Conservation (phyloP, 2,888 invertebrate species). For the Lycophotia porphyrea region DNA sequence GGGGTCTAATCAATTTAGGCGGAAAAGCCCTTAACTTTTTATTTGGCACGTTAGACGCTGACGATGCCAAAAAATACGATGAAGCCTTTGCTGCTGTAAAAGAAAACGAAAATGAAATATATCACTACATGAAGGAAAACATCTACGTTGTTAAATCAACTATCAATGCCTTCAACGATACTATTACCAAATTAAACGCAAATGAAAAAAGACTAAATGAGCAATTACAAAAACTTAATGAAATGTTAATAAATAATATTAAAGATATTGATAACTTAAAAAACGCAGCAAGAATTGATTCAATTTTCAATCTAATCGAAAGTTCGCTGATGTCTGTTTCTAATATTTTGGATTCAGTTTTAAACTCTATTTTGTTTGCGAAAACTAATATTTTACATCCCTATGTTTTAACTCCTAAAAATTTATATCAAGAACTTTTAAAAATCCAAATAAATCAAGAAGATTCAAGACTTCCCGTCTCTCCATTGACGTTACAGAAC, state of each 20-base stretch:
- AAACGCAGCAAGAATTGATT: constrained; percentile 43
- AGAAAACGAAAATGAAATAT: constrained; percentile 15
- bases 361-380: constrained; percentile 45
- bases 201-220: constrained; percentile 37
- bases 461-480: constrained; percentile 34
- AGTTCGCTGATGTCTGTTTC: constrained; percentile 42
- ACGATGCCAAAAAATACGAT: constrained; percentile 44
- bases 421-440: constrained; percentile 31
- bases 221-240: constrained; percentile 26
- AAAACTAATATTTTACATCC: constrained; percentile 49
- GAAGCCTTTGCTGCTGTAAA: constrained; percentile 18
- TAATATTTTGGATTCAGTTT: constrained; percentile 42
- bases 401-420: constrained; percentile 31
- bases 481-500: constrained; percentile 17
- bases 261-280: constrained; percentile 25
- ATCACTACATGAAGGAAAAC: constrained; percentile 29
- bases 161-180: constrained; percentile 39
- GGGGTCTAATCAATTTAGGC: constrained; percentile 25
- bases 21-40: constrained; percentile 18
- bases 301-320: constrained; percentile 40
- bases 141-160: constrained; percentile 28
- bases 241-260: not conserved
- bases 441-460: constrained; percentile 5
- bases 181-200: constrained; percentile 30
- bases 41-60: constrained; percentile 40